These are phyloP conservation scores for Zaprionus ornatus DNA, from an alignment of 1,140 invertebrate genomes.

Conservation along the genomic window DNA sequence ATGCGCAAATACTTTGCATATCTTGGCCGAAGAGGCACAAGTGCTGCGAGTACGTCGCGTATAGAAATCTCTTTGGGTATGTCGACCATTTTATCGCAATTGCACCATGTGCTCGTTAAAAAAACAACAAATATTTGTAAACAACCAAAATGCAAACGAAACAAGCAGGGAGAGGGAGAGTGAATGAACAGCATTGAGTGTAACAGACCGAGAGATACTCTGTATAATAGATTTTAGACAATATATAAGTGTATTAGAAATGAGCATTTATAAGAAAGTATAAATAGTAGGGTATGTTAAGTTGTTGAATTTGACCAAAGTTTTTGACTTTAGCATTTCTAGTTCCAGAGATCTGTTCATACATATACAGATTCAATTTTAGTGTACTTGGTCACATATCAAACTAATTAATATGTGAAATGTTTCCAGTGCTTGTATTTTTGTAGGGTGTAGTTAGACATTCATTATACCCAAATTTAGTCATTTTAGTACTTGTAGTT, in stretches of 20 bases:
- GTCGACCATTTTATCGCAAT: slow-evolving; percentile 32
- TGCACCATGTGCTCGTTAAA: slow-evolving; percentile 66
- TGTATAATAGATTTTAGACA: not conserved
- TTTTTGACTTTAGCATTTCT: not conserved
- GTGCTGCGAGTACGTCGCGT: slow-evolving; percentile 4
- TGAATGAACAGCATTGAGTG: not conserved
- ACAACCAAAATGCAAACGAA: slow-evolving; percentile 68
- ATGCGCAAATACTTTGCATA: slow-evolving; percentile 82
- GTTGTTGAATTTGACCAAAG: no score
- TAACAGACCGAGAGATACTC: not conserved
- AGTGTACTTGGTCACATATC: no score
- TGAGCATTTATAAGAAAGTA: not conserved
- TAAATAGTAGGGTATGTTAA: no score
- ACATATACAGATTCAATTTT: not conserved
- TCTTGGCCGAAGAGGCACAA: slow-evolving; percentile 49
- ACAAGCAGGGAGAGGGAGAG: slow-evolving; percentile 38
- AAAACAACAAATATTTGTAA: slow-evolving; percentile 73
- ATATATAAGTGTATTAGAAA: not conserved
- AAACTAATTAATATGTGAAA: no score
- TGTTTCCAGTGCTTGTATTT: rapidly evolving
- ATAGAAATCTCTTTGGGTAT: not conserved
- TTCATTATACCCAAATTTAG: not conserved
- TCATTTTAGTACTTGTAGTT: not conserved
- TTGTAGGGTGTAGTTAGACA: no score
- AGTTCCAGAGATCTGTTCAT: not conserved